phyloP scores from a whole-genome alignment of 2,888 invertebrate species.

The Mesopsocus fuscifrons region DNA sequence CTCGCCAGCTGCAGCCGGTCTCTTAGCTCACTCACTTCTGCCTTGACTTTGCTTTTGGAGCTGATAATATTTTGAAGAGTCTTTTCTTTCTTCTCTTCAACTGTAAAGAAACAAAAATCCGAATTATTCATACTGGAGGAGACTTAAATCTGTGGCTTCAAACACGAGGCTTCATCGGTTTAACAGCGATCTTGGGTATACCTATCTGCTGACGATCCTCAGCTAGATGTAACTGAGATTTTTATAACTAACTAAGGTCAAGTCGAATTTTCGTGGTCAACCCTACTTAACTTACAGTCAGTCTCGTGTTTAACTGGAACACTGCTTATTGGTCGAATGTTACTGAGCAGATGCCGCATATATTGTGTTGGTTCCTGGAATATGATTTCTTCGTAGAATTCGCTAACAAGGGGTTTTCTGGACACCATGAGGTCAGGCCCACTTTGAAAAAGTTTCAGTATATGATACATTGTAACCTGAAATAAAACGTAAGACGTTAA shows the following conservation, averaged over 20 bases:
- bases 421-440: conserved; percentile 25
- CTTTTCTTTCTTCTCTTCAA: conserved; percentile 73
- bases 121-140: too few relatives aligned
- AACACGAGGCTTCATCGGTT: too few relatives aligned
- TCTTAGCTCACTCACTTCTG: conserved; percentile 66
- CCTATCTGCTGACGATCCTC: too few relatives aligned
- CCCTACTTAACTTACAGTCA: conserved; percentile 60
- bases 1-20: conserved; percentile 68
- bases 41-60: conserved; percentile 61
- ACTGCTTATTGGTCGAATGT: conserved; percentile 50
- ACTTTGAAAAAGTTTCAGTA: conserved; percentile 84
- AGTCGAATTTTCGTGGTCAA: too few relatives aligned
- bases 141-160: too few relatives aligned
- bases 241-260: too few relatives aligned
- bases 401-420: conserved; percentile 50
- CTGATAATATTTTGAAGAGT: conserved; percentile 55
- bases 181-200: too few relatives aligned
- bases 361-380: conserved; percentile 78
- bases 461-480: conserved; percentile 85
- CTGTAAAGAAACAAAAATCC: conserved; percentile 37
- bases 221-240: too few relatives aligned
- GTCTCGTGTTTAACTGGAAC: conserved; percentile 69
- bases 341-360: conserved; percentile 74
- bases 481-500: conserved; percentile 23
- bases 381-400: conserved; percentile 90